Percentiles rank a stretch among this genome's conserved stretches.
Evolutionary conservation across 2,797 vertebrate genomes (phyloP).

Genomic region (Decapterus maruadsi): DNA sequence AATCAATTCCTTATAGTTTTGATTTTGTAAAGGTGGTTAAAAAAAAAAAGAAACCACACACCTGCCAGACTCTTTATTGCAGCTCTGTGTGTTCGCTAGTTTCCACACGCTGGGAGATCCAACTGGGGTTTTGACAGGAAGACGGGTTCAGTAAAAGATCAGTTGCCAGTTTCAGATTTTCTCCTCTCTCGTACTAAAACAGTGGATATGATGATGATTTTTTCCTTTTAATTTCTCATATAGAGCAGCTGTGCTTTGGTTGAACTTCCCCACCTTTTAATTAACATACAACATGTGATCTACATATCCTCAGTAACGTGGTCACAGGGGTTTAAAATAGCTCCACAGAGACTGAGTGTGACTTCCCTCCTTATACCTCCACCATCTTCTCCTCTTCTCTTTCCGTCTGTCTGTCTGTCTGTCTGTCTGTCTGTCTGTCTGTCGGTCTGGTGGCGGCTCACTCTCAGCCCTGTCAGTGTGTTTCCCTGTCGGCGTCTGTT

Average conservation of each 20-base stretch:
- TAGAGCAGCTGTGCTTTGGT: background rate
- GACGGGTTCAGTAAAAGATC: background rate
- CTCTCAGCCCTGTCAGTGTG: slow-evolving; percentile 4
- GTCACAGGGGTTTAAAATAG: slow-evolving; percentile 30
- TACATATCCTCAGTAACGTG: background rate
- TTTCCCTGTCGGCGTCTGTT: slow-evolving; percentile 14
- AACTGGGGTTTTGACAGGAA: slow-evolving; percentile 7
- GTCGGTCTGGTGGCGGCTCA: background rate
- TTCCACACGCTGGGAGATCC: background rate
- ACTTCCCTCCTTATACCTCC: slow-evolving; percentile 27
- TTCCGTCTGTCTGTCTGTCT: background rate
- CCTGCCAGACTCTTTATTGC: too few relatives aligned
- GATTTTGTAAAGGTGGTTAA: too few relatives aligned
- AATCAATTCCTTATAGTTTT: background rate
- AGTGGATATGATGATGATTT: background rate
- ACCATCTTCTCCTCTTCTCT: slow-evolving; percentile 6
- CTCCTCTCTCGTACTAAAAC: too few relatives aligned
- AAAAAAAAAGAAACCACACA: too few relatives aligned
- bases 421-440: slow-evolving; percentile 9
- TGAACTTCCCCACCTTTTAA: background rate
- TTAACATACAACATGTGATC: background rate
- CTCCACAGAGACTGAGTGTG: background rate
- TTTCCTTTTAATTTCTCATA: background rate
- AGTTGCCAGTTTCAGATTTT: background rate
- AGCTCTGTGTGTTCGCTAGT: background rate